Conservation (phyloP, 2,888 invertebrate genomes). For the Cheilosia urbana region DNA sequence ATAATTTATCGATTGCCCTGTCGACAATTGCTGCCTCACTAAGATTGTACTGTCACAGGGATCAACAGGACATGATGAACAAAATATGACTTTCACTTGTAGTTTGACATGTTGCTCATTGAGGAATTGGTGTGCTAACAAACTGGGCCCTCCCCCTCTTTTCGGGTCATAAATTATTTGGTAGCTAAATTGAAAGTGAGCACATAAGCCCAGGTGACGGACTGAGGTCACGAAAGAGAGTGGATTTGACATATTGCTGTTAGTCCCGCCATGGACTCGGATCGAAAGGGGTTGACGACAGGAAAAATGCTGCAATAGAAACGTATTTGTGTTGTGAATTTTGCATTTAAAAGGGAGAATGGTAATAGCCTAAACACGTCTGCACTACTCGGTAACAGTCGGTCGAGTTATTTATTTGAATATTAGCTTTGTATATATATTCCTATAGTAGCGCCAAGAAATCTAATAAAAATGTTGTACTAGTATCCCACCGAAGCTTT, state of each 20-base stretch:
- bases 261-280: slow-evolving; percentile 17
- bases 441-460: too few species aligned
- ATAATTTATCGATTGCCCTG: slow-evolving; percentile 25
- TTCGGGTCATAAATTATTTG: slow-evolving; percentile 44
- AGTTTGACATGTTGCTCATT: slow-evolving; percentile 12
- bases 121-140: background rate
- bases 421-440: too few species aligned
- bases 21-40: slow-evolving; percentile 4
- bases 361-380: too few species aligned
- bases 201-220: slow-evolving; percentile 23
- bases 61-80: background rate
- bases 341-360: too few species aligned
- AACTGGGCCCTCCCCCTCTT: background rate
- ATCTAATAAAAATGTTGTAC: too few species aligned
- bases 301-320: too few species aligned
- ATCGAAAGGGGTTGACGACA: background rate
- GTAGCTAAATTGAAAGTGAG: slow-evolving; percentile 34
- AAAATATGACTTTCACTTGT: slow-evolving; percentile 31
- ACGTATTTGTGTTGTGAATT: too few species aligned
- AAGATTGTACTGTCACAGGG: slow-evolving; percentile 8
- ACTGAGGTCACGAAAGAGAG: slow-evolving; percentile 26
- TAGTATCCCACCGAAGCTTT: too few species aligned
- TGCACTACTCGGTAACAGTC: too few species aligned
- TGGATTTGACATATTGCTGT: slow-evolving; percentile 46
- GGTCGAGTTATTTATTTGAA: too few species aligned